Evolutionary conservation across 2,797 vertebrate genomes (phyloP).

Genomic region (Acanthis flammea): DNA sequence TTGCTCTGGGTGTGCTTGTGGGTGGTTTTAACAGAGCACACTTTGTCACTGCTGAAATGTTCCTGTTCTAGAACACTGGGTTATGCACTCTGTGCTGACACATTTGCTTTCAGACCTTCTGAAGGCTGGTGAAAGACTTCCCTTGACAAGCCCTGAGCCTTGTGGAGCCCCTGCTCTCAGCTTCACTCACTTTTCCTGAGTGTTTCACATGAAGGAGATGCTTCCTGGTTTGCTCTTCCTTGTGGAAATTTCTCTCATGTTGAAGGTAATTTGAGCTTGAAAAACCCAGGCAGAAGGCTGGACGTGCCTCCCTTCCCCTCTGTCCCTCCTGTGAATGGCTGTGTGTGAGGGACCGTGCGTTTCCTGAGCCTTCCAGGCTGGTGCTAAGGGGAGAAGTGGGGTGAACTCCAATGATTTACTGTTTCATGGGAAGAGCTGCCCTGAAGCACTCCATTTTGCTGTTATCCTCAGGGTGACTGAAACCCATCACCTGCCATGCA

Average conservation of each 20-base stretch:
- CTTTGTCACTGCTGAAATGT: not conserved
- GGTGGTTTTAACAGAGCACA: not conserved
- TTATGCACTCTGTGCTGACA: not conserved
- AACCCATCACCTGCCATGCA: not conserved
- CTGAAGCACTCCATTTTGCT: not conserved
- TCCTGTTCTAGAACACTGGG: not conserved
- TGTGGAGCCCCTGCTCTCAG: not conserved
- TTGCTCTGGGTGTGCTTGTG: not conserved
- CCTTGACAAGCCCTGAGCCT: not conserved
- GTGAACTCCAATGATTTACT: not conserved
- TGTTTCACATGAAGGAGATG: not conserved
- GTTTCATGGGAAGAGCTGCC: not conserved
- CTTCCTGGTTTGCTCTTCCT: not conserved
- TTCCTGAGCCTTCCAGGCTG: not conserved
- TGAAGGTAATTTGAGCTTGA: not conserved
- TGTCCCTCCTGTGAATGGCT: not conserved
- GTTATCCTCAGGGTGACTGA: not conserved
- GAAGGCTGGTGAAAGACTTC: not conserved
- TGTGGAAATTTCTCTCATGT: not conserved
- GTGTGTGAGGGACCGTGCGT: fast-evolving
- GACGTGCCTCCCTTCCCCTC: not conserved
- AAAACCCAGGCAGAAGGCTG: not conserved
- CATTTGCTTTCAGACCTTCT: not conserved
- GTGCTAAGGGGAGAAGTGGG: not conserved
- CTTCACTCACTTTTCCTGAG: fast-evolving